A percentile compares a stretch with the other conserved stretches of the same genome.
These are phyloP conservation scores for Tragulus kanchil DNA, from an alignment of 2,113 vertebrate genomes.

Conservation along the genomic window DNA sequence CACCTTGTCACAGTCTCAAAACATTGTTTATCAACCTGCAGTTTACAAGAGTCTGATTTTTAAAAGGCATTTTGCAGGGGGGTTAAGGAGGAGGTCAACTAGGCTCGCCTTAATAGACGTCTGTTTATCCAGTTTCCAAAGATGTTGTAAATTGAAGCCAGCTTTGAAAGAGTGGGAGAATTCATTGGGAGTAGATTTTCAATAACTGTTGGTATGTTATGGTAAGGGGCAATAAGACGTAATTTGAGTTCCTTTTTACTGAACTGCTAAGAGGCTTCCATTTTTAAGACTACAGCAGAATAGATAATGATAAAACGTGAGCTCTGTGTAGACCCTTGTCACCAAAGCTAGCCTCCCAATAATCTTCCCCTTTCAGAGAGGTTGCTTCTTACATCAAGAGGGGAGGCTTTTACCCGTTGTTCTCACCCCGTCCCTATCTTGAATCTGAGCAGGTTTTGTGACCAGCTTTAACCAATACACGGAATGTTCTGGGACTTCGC, in stretches of 20 bases:
- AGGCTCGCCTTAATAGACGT: not conserved
- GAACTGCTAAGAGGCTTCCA: not conserved
- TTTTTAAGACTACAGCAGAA: not conserved
- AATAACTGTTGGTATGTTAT: not conserved
- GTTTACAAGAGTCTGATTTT: not conserved
- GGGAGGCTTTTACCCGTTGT: not conserved
- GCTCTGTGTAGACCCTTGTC: not conserved
- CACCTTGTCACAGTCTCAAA: not conserved
- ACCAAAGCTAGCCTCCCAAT: not conserved
- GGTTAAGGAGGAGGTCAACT: not conserved
- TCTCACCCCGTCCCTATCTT: not conserved
- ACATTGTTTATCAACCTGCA: not conserved
- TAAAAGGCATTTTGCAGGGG: not conserved
- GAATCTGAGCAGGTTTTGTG: not conserved
- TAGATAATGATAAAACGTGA: not conserved
- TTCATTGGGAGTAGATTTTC: not conserved
- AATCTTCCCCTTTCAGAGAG: not conserved
- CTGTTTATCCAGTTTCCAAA: not conserved
- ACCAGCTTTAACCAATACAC: not conserved
- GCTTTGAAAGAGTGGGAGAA: not conserved
- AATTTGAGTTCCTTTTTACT: slow-evolving; percentile 44
- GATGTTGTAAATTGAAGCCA: not conserved
- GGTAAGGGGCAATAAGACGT: not conserved
- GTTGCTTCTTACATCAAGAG: not conserved
- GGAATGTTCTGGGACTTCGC: not conserved